These are phyloP conservation scores for Carassius gibelio DNA, from an alignment of 2,113 vertebrate genomes.

Conservation along the genomic window DNA sequence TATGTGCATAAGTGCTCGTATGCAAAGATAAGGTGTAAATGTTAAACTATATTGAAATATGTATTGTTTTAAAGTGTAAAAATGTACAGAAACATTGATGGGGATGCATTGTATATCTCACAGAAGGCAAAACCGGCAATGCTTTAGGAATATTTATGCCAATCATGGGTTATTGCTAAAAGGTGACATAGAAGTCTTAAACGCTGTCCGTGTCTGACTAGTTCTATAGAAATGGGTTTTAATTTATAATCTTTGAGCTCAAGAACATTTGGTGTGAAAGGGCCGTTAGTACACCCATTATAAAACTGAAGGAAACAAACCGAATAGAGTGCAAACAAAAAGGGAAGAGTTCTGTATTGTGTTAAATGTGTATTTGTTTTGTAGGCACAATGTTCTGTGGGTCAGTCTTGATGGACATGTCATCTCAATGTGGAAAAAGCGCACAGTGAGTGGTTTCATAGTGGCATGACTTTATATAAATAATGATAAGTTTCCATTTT, in stretches of 20 bases:
- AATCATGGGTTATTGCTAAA: too few species aligned
- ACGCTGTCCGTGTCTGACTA: background rate
- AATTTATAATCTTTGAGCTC: background rate
- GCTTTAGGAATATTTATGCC: too few species aligned
- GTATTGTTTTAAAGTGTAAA: too few species aligned
- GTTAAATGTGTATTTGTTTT: background rate
- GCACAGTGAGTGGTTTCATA: constrained; percentile 65
- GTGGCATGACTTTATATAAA: background rate
- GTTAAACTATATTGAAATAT: too few species aligned
- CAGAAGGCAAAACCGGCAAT: too few species aligned
- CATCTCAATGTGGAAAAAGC: constrained; percentile 78
- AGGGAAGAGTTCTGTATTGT: background rate
- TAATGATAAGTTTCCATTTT: background rate
- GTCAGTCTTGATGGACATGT: constrained; percentile 70
- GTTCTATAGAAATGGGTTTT: background rate
- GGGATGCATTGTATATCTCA: too few species aligned
- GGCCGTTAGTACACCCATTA: background rate
- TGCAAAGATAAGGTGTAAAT: background rate
- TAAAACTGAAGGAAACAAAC: background rate
- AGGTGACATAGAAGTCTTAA: too few species aligned
- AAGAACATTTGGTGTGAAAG: background rate
- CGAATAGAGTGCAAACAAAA: background rate
- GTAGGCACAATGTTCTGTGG: constrained; percentile 76
- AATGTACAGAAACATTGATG: too few species aligned
- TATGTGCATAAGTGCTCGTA: background rate